Base-by-base conservation (phyloP, 2,113 vertebrate genomes). In the Dasyprocta punctata region DNA sequence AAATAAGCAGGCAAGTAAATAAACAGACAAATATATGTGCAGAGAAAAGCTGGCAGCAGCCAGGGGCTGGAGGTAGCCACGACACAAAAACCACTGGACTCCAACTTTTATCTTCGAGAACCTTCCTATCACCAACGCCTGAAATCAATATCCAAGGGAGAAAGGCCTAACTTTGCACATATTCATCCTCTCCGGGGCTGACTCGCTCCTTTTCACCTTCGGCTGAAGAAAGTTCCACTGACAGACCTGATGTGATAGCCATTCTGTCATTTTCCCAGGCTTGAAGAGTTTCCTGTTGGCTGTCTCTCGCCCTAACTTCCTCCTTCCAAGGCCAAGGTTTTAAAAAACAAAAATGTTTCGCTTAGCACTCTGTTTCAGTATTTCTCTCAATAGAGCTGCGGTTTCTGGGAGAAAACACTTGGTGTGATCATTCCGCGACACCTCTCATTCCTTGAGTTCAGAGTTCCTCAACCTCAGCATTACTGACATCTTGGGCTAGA, bases 1-100 rank as follows among this genome's bases (percentile, higher is more conserved):
- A 52, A 52, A 33, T 30, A 36, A 78, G 93, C 69, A 44, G 52
- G 94, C 69, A 30, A 88, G 65, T 60, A 69, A 94, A 92, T 33
- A 87, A 61, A 86, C 4, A 54, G 26, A 61, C 1, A 1, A 14
- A 2, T 80, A 85, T 2, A 36, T 1, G 26, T 0, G 22, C 61
- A 22, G 1, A 88, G 97, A 84, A 52, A 28, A 67, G 5, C 73
- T 47, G 33, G 84, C 3, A 2, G 65, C 33, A 10, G 56, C 75
- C 52, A 36, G 60, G 54, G n/a, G 71, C 44, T n/a, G 81, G 86
- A 22, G 3, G 2, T n/a, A 54, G 61, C 69, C 24, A 36, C 1
- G 7, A 91, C 52, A 54, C 4, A 26, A n/a, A 7, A 92, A 47
- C 58, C 73, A 9, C 49, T 33, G 0, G 0, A 54, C 60, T 75